These are phyloP conservation scores for Geopemphigus sp. DNA, from an alignment of 1,140 invertebrate species.

Conservation along the genomic window DNA sequence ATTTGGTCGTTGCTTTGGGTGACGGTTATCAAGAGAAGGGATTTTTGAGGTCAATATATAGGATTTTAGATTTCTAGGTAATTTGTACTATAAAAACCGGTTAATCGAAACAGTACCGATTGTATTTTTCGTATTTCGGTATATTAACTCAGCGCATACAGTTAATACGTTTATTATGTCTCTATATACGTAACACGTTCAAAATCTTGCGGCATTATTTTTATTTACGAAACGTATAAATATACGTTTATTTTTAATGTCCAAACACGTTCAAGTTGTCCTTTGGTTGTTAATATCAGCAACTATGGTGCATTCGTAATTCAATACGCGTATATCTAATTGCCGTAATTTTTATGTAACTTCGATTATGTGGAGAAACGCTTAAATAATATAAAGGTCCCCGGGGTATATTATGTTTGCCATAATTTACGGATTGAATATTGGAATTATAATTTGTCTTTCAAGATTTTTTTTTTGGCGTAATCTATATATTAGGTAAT, in stretches of 20 bases:
- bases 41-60: background rate
- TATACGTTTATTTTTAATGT: background rate
- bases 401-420: background rate
- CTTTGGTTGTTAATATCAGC: background rate
- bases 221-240: background rate
- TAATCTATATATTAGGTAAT: background rate
- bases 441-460: background rate
- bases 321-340: too few relatives aligned
- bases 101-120: conserved; percentile 12
- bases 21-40: conserved; percentile 2
- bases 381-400: background rate
- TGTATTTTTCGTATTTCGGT: background rate
- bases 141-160: background rate
- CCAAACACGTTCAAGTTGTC: background rate
- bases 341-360: background rate
- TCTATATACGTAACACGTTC: background rate
- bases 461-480: background rate
- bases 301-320: background rate
- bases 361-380: background rate
- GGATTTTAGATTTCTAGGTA: conserved; percentile 25
- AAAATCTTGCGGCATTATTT: background rate
- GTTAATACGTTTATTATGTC: background rate
- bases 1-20: background rate
- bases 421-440: background rate
- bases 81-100: conserved; percentile 16